Evolutionary conservation across 2,888 invertebrate genomes (phyloP), one percentile per base, ranked within the genome.

Genomic region (Ochropleura leucogaster): DNA sequence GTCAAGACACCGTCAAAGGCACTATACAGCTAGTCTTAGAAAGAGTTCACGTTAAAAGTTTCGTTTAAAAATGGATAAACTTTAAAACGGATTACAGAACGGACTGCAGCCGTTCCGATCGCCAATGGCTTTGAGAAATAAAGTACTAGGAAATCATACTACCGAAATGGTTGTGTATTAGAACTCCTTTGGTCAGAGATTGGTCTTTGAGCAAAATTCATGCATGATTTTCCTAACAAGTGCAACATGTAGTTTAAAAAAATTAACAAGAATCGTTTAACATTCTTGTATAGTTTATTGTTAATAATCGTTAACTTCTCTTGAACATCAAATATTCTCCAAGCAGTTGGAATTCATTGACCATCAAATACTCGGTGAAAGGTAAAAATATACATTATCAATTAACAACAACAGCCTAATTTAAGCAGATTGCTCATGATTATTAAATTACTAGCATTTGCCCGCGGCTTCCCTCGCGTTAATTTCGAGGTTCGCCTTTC

Each of bases 51-150:
- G 65, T 66, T 57, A 69, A 71, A 68, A 85, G 72, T 83, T 74
- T 40, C 42, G 53, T 70, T 82, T 74, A 74, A 78, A 85, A 83
- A 83, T 75, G 79, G 68, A 79, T 79, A 79, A 85, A 85, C 72
- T 83, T 83, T 73, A 71, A 79, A 83, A 75, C 53, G 72, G 55
- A 79, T 83, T 83, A 75, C 83, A 60, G 79, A 75, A 47, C 62
- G 57, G 59, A 82, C 65, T 47, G 60, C 3, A 10, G n/a, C 62
- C 51, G 62, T 60, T 63, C 44, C 57, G 42, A 67, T 72, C 44
- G 72, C 65, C 74, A 77, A 65, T 82, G 65, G 71, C 70, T 73
- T 85, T 60, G 49, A 68, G 16, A 40, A 59, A 20, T 12, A 66
- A 57, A 49, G 66, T 62, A 51, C 78, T 53, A 65, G 51, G 57